Conservation (phyloP, 2,888 invertebrate genomes). For the Sclerodermus sp. region DNA sequence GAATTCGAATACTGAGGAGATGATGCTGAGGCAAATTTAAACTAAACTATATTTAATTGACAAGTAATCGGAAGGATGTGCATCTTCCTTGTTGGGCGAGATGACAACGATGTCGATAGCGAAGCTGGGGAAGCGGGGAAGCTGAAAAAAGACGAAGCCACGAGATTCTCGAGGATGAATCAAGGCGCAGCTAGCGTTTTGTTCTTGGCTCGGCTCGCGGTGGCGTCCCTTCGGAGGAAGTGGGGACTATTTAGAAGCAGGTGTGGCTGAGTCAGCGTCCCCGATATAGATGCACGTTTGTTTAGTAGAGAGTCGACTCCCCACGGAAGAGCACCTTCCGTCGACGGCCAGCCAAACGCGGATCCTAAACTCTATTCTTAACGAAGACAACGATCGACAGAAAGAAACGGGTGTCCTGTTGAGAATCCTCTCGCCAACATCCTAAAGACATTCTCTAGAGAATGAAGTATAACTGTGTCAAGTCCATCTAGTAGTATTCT, state of each 20-base stretch:
- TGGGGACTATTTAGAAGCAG: conserved; percentile 41
- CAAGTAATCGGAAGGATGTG: conserved; percentile 31
- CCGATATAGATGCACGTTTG: conserved; percentile 49
- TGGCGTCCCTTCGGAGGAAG: conserved; percentile 5
- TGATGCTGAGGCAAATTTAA: too few relatives aligned
- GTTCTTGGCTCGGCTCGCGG: conserved; percentile 35
- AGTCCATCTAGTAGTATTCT: too few relatives aligned
- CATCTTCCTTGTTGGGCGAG: conserved; percentile 11
- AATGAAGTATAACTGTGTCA: too few relatives aligned
- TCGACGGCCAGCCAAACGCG: conserved; percentile 15
- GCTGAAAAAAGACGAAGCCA: conserved; percentile 6
- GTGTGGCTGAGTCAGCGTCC: conserved; percentile 51
- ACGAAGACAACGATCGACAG: conserved; percentile 13
- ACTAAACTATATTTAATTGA: conserved; percentile 32
- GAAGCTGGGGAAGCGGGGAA: conserved; percentile 1
- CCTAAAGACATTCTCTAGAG: too few relatives aligned
- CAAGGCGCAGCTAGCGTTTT: conserved; percentile 31
- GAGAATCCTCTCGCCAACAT: conserved; percentile 13
- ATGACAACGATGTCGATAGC: too few relatives aligned
- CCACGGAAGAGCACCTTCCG: conserved; percentile 30
- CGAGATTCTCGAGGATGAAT: conserved; percentile 37
- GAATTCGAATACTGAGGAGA: too few relatives aligned
- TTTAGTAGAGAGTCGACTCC: conserved; percentile 46
- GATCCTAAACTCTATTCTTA: conserved; percentile 15
- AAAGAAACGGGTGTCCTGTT: not conserved